phyloP scores from a whole-genome alignment of 2,113 vertebrate species.

The Hippopotamus amphibius region DNA sequence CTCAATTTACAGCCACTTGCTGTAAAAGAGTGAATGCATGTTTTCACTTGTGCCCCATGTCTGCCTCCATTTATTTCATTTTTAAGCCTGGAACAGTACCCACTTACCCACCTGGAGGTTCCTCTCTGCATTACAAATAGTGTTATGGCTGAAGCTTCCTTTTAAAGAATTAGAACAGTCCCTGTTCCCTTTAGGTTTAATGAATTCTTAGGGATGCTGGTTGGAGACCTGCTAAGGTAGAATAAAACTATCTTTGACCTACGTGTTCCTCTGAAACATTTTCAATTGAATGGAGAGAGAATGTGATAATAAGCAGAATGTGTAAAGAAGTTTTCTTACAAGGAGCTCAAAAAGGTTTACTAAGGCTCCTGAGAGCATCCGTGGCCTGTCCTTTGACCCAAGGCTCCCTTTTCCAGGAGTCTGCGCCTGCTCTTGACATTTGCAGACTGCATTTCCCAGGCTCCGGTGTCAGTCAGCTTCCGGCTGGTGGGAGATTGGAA shows the following conservation, averaged over 20 bases:
- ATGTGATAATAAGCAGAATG: background rate
- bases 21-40: background rate
- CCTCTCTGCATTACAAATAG: constrained; percentile 43
- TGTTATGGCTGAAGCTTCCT: constrained; percentile 16
- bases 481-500: background rate
- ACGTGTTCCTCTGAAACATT: background rate
- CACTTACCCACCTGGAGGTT: background rate
- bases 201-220: background rate
- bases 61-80: background rate
- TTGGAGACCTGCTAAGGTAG: background rate
- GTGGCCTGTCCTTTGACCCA: background rate
- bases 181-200: background rate
- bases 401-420: background rate
- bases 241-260: background rate
- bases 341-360: background rate
- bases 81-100: background rate
- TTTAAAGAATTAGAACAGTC: background rate
- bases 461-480: background rate
- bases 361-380: background rate
- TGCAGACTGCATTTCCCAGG: background rate
- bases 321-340: background rate
- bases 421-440: background rate
- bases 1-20: constrained; percentile 57
- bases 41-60: background rate
- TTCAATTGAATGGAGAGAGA: background rate